Percentiles rank a stretch among this genome's conserved stretches.
Conservation (phyloP, 2,797 vertebrate species). For the Scarus forsteni region DNA sequence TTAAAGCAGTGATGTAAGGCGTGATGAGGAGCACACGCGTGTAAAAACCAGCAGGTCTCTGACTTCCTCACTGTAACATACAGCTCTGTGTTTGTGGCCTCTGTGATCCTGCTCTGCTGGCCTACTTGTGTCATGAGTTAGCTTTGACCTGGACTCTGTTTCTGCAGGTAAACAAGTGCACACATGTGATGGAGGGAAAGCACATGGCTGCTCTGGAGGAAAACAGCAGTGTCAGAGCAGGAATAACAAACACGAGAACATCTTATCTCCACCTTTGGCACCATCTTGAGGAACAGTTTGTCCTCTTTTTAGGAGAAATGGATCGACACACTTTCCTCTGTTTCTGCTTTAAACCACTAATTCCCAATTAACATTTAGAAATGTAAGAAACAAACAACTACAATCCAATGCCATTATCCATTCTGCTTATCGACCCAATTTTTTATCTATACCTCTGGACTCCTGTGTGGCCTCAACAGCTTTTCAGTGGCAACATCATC, state of each 20-base stretch:
- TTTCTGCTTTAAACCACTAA: not conserved
- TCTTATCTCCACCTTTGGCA: not conserved
- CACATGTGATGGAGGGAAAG: slow-evolving; percentile 24
- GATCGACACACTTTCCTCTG: not conserved
- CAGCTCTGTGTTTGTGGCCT: not conserved
- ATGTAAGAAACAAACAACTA: too few relatives aligned
- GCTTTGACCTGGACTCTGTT: slow-evolving; percentile 13
- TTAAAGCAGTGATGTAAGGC: not conserved
- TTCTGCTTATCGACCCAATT: too few relatives aligned
- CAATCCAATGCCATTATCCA: too few relatives aligned
- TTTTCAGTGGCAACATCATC: too few relatives aligned
- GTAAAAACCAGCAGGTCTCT: not conserved
- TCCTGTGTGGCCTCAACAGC: too few relatives aligned
- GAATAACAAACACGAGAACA: slow-evolving; percentile 2
- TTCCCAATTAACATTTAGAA: too few relatives aligned
- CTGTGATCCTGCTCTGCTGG: slow-evolving; percentile 42
- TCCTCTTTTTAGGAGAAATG: not conserved
- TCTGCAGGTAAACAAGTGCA: not conserved
- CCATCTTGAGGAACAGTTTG: not conserved
- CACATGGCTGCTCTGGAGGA: not conserved
- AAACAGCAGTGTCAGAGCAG: slow-evolving; percentile 26
- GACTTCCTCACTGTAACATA: not conserved
- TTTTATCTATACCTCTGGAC: too few relatives aligned
- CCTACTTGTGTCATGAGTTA: slow-evolving; percentile 16
- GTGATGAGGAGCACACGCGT: too few relatives aligned